Base-by-base conservation (phyloP, 2,113 vertebrate genomes). In the Arvicanthis niloticus region DNA sequence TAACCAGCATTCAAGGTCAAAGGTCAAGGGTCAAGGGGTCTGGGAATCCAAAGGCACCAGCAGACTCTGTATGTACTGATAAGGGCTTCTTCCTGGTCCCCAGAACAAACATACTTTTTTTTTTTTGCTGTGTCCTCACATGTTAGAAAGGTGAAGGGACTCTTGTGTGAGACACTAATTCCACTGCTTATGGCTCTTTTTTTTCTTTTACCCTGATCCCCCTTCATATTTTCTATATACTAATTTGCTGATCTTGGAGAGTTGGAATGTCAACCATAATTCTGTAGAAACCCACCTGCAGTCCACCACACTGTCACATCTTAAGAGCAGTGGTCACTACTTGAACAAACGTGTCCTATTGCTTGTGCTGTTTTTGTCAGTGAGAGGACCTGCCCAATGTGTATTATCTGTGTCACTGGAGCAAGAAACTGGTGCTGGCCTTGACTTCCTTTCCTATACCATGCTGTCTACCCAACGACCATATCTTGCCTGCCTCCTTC, bases 341-440 rank as follows among this genome's bases (percentile, higher is more conserved):
- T 51, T n/a, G 53, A 56, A 48, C 11, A 6, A 16, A 34, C 29
- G 13, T 29, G 42, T 45, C 29, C 6, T 15, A 4, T 42, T 10
- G 0, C 26, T 6, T 24, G 42, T 84, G 87, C 34, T 75, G 77
- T 34, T 45, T 2, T 72, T 51, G 17, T 24, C 45, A 2, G 10
- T 7, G 67, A 40, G 22, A 34, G 40, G 53, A 40, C 12, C 16
- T 58, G 1, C 22, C 22, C 16, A n/a, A 0, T 7, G 15, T 3
- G 2, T 15, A 11, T 16, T 3, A 22, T 9, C 1, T 40, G 2
- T 75, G 76, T 16, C 1, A 31, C 15, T 16, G 7, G 9, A 67
- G 29, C 40, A 45, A 68, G 62, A 42, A 68, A 67, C 21, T 6
- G 40, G 17, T 22, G 11, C 0, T 60, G 40, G 37, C 37, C 60